phyloP scores from a whole-genome alignment of 2,113 vertebrate species.

The Zeus faber region DNA sequence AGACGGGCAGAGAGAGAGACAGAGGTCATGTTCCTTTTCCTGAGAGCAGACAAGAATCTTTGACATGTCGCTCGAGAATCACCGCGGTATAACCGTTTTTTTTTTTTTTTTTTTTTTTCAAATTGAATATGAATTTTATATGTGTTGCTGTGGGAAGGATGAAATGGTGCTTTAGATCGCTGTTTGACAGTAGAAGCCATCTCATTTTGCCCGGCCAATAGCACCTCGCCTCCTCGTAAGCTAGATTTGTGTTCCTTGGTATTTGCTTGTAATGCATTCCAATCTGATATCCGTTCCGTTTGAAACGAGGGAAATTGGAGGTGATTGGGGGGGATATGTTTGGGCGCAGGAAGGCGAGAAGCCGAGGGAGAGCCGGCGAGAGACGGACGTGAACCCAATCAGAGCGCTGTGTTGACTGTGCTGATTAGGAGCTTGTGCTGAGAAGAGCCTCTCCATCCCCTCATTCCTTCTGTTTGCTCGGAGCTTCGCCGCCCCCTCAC shows the following conservation, averaged over 20 bases:
- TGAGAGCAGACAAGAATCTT: slow-evolving; percentile 17
- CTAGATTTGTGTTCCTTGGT: slow-evolving; percentile 42
- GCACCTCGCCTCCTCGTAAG: slow-evolving; percentile 38
- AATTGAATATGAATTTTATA: slow-evolving; percentile 43
- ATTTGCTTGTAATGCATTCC: slow-evolving; percentile 56
- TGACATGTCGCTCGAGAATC: slow-evolving; percentile 19
- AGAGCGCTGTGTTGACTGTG: slow-evolving; percentile 66
- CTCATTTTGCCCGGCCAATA: slow-evolving; percentile 39
- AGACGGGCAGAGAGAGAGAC: slow-evolving; percentile 5
- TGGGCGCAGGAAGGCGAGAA: slow-evolving; percentile 42
- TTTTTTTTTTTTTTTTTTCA: slow-evolving; percentile 12
- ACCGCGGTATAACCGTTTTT: no score
- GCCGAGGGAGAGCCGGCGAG: slow-evolving; percentile 22
- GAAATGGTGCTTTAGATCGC: slow-evolving; percentile 20
- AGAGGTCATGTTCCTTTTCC: slow-evolving; percentile 17
- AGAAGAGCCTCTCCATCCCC: slow-evolving; percentile 63
- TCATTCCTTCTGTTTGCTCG: slow-evolving; percentile 71
- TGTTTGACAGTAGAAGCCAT: slow-evolving; percentile 28
- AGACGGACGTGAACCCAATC: slow-evolving; percentile 66
- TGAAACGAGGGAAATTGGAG: slow-evolving; percentile 52
- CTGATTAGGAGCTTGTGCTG: slow-evolving; percentile 65
- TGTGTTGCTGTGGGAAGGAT: slow-evolving; percentile 21
- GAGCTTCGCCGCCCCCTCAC: slow-evolving; percentile 19
- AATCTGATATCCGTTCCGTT: slow-evolving; percentile 47
- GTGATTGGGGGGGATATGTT: slow-evolving; percentile 57